Evolutionary conservation across 2,888 invertebrate species (phyloP), one percentile per base, ranked within the genome.

Genomic region (Melieria picta): DNA sequence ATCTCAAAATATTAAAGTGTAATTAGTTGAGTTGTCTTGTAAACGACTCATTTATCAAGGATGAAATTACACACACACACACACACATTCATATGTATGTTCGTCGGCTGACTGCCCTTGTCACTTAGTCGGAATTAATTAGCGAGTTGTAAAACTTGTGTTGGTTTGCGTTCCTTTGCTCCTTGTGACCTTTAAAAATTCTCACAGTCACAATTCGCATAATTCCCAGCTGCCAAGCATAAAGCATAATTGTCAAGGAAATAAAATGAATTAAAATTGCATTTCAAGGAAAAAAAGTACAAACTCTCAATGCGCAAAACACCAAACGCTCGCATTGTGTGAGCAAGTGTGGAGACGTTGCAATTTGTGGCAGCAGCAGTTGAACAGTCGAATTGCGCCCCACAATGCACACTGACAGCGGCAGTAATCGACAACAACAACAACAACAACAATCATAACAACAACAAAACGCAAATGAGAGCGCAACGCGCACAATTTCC

Each of bases 131-230:
- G 30, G 30, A 30, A 30, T 30, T 30, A 30, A 30, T 30, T 30
- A 30, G 30, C 30, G 30, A 30, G 30, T 30, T 30, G 30, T 30
- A 3, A 30, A 30, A 30, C 2, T 30, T 30, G 30, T 56, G 10
- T 63, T 11, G 43, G 5, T 5, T 30, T 13, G 46, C 5, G 5
- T 46, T 30, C 30, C 13, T 55, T 46, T 16, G 9, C 7, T 5
- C n/a, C 47, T 47, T 58, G 7, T n/a, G 66, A 66, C 66, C 57
- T 66, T 66, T 58, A 66, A 65, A 46, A 58, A 56, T 65, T 65
- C 65, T 65, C 65, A 65, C 56, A 65, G 7, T 47, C 30, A 30
- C 30, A 30, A 30, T 30, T 30, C 30, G 30, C 30, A 30, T 30
- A 30, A 46, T 56, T 56, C 46, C 43, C 11, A 42, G 43, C 42